Base-by-base conservation (phyloP, 2,888 invertebrate species). In the Oscheius myriophilus region DNA sequence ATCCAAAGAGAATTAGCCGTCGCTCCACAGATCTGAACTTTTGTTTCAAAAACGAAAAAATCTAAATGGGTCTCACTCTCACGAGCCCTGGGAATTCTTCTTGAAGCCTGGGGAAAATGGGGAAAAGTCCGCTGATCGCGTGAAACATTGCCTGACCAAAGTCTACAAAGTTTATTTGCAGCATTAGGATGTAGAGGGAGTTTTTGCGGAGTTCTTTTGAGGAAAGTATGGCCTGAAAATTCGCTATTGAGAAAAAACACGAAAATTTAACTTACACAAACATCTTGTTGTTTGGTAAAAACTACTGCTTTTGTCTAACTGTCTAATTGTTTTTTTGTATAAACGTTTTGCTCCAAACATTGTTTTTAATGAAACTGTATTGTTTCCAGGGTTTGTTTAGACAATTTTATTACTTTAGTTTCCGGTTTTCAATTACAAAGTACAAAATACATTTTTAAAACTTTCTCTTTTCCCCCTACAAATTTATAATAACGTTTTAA, bases 1-100 rank as follows among this genome's bases (percentile, higher is more conserved):
- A 73, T 53, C 73, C 73, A 73, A 46, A 68, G 61, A n/a, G 67
- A 57, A 54, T 73, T 73, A 49, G 67, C 69, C 9, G 69, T 61
- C 41, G 70, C 70, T 7, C 73, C 73, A 16, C 69, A 46, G 9
- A 66, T 61, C 72, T 73, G 72, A 43, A 64, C 66, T 11, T 18
- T 9, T 12, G 49, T 33, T 18, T 59, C 33, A 18, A 49, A 57
- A 12, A 18, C 26, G 21, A 14, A 18, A 16, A 42, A 25, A 33
- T 18, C 41, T 12, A 26, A 26, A 18, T 16, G 12, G 1, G 0
- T 33, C 59, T 55, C 45, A 67, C 67, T 41, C 66, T 54, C 6
- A 73, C 26, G 52, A 66, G 33, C 3, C 49, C 12, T 39, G 67
- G 55, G 12, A 65, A 45, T 25, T 33, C 12, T 0, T 23, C 21